Percentiles rank a stretch among this genome's conserved stretches.
Conservation (phyloP, 1,140 invertebrate genomes). For the Reticulitermes speratus region DNA sequence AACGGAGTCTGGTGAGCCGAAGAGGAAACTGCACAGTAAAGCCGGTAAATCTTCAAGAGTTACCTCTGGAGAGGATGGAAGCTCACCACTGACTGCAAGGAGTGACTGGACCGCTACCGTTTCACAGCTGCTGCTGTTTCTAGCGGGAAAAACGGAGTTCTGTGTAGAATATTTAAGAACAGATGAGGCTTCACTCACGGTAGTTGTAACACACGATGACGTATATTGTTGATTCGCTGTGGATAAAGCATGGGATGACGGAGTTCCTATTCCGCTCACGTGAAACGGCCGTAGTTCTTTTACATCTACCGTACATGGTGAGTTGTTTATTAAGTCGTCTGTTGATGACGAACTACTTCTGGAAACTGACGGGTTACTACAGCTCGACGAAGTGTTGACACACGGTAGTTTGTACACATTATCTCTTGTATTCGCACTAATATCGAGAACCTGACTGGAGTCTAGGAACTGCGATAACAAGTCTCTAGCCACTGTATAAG, state of each 20-base stretch:
- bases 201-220: background rate
- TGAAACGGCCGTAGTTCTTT: background rate
- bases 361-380: background rate
- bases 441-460: background rate
- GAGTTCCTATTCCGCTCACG: background rate
- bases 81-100: background rate
- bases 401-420: too few relatives aligned
- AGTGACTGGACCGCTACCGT: background rate
- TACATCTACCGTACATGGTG: too few relatives aligned
- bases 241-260: background rate
- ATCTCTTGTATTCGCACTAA: too few relatives aligned
- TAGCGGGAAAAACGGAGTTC: background rate
- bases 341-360: background rate
- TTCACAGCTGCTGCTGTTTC: background rate
- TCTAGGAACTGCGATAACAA: background rate
- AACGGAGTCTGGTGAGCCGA: background rate
- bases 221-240: background rate
- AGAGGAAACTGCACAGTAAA: background rate
- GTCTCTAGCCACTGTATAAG: background rate
- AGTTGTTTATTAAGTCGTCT: too few relatives aligned
- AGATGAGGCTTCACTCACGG: background rate
- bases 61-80: background rate
- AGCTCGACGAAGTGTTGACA: background rate
- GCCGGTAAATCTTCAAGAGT: background rate
- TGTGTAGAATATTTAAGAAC: background rate